A percentile compares a stretch with the other conserved stretches of the same genome.
phyloP scores from a whole-genome alignment of 1,140 invertebrate species.

The Armadillidium nasatum region DNA sequence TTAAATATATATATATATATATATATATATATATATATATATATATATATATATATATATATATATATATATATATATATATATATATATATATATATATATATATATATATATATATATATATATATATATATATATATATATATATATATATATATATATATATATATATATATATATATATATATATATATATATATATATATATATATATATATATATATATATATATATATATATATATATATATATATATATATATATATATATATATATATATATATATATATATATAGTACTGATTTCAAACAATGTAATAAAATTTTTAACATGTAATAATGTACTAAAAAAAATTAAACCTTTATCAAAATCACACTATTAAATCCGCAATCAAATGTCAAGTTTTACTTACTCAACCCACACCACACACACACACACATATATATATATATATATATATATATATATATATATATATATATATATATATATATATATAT shows the following conservation, averaged over 20 bases:
- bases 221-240: conserved; percentile 13
- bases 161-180: conserved; percentile 20
- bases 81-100: background rate
- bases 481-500: background rate
- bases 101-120: background rate
- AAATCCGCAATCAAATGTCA: too few relatives aligned
- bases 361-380: too few relatives aligned
- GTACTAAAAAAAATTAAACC: too few relatives aligned
- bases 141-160: conserved; percentile 17
- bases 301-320: too few relatives aligned
- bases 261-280: conserved; percentile 19
- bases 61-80: background rate
- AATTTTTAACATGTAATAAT: too few relatives aligned
- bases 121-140: conserved; percentile 19
- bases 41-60: background rate
- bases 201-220: conserved; percentile 19
- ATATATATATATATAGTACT: conserved; percentile 3
- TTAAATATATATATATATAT: background rate
- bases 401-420: too few relatives aligned
- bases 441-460: background rate
- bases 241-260: conserved; percentile 19
- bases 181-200: conserved; percentile 19
- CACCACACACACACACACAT: background rate
- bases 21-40: background rate
- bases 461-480: background rate